Conservation (phyloP, 2,888 invertebrate species). For the Dryobota labecula region DNA sequence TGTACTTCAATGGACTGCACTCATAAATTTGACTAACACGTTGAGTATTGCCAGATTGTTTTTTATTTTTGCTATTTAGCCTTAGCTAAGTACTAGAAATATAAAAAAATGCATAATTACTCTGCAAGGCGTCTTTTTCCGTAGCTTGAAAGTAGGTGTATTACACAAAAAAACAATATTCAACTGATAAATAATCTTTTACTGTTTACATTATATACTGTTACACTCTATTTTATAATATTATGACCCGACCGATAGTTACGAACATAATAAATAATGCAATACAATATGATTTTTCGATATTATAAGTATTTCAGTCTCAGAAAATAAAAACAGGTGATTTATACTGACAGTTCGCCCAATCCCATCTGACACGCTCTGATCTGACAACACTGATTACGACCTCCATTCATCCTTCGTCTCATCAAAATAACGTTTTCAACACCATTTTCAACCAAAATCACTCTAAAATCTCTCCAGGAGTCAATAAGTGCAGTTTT, state of each 20-base stretch:
- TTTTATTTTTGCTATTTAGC: background rate
- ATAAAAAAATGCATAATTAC: background rate
- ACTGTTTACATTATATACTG: background rate
- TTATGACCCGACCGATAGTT: too few species aligned
- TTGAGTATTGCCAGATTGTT: background rate
- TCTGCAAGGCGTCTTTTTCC: background rate
- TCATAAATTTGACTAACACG: background rate
- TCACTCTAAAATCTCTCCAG: slow-evolving; percentile 65
- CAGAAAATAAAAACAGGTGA: background rate
- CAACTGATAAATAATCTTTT: background rate
- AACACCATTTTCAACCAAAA: slow-evolving; percentile 77
- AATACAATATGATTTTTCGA: background rate
- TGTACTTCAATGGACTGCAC: too few species aligned
- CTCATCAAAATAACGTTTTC: slow-evolving; percentile 73
- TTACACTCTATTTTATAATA: background rate
- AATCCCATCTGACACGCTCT: background rate
- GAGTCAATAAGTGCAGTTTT: slow-evolving; percentile 68
- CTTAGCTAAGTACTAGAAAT: background rate
- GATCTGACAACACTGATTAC: slow-evolving; percentile 55
- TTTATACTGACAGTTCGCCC: background rate
- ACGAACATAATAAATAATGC: background rate
- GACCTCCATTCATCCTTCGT: slow-evolving; percentile 90
- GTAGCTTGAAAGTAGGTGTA: background rate
- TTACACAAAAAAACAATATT: background rate
- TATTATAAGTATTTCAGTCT: background rate